phyloP scores from a whole-genome alignment of 2,113 vertebrate species.

The Crotalus helleri region DNA sequence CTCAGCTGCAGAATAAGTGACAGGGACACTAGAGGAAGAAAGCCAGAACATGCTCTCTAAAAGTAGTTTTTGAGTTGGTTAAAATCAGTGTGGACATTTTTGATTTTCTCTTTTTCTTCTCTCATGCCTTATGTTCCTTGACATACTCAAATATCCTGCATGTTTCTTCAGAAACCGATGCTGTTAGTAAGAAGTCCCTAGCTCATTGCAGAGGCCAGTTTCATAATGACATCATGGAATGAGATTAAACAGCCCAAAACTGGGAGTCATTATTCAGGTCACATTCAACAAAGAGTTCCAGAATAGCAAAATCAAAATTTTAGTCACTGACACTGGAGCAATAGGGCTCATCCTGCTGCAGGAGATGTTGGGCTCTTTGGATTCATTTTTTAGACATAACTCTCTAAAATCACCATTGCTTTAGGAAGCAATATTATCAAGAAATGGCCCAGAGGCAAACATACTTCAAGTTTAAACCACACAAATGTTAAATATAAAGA shows the following conservation, averaged over 20 bases:
- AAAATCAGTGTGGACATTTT: conserved; percentile 66
- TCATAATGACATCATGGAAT: conserved; percentile 56
- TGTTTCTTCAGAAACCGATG: conserved; percentile 49
- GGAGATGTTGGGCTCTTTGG: conserved; percentile 58
- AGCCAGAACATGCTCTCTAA: conserved; percentile 34
- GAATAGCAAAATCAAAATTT: conserved; percentile 51
- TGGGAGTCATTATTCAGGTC: conserved; percentile 64
- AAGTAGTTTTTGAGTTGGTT: conserved; percentile 45
- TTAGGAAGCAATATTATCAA: conserved; percentile 62
- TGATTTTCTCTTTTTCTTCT: conserved; percentile 66
- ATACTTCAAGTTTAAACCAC: conserved; percentile 70
- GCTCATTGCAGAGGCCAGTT: conserved; percentile 56
- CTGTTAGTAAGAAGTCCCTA: conserved; percentile 49
- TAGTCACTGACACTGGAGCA: conserved; percentile 58
- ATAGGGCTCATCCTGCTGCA: conserved; percentile 46
- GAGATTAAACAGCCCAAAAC: conserved; percentile 57
- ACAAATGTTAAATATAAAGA: conserved; percentile 70
- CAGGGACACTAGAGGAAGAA: conserved; percentile 27
- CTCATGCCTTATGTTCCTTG: conserved; percentile 53
- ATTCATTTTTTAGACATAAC: conserved; percentile 59
- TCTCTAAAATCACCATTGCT: conserved; percentile 64
- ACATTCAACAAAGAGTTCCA: conserved; percentile 55
- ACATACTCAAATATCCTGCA: conserved; percentile 54
- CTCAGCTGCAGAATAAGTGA: neutral
- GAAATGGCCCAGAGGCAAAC: conserved; percentile 72